Conservation (phyloP, 2,113 vertebrate species). For the Onychostruthus taczanowskii region DNA sequence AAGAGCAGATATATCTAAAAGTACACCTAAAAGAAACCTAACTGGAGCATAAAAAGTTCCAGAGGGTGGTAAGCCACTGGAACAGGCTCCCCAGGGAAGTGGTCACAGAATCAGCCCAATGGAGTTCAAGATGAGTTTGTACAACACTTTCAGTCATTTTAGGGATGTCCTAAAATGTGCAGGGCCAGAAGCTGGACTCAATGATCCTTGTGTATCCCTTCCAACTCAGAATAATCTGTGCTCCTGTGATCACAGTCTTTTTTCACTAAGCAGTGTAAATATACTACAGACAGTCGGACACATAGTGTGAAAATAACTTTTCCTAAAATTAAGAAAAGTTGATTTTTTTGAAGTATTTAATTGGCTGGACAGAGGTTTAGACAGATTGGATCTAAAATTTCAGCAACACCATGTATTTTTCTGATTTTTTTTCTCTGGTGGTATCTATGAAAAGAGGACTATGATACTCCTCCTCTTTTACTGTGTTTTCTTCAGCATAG, state of each 20-base stretch:
- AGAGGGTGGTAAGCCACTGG: neutral
- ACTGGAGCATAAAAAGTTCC: neutral
- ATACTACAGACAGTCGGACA: neutral
- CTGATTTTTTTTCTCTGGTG: neutral
- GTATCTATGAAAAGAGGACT: neutral
- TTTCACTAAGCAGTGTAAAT: neutral
- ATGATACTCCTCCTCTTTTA: neutral
- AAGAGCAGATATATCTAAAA: neutral
- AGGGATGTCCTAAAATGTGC: neutral
- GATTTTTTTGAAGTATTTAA: neutral
- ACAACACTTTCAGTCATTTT: neutral
- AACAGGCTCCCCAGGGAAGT: neutral
- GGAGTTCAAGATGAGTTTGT: neutral
- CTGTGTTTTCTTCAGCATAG: neutral
- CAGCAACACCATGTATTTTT: neutral
- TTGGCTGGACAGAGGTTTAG: neutral
- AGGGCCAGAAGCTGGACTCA: neutral
- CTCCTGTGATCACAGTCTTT: neutral
- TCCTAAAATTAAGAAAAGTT: neutral
- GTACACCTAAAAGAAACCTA: neutral
- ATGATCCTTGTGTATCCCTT: neutral
- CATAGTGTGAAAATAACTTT: neutral
- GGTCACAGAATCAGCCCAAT: too few relatives aligned
- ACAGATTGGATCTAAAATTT: neutral
- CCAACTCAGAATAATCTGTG: neutral